Conservation (phyloP, 2,113 vertebrate genomes). For the Nicator chloris region DNA sequence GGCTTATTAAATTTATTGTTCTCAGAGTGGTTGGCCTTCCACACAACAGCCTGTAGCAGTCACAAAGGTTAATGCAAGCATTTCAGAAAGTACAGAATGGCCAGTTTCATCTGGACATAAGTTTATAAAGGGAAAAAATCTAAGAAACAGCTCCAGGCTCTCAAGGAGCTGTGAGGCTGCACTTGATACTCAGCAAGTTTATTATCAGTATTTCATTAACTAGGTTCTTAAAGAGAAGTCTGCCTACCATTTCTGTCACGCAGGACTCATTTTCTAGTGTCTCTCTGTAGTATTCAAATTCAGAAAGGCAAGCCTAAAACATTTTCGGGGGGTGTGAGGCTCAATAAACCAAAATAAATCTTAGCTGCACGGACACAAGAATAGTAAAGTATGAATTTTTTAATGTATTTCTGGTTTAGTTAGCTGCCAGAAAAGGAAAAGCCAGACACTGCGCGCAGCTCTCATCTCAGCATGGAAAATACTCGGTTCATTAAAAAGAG, state of each 20-base stretch:
- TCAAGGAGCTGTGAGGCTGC: not conserved
- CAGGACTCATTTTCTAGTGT: not conserved
- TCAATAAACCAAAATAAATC: not conserved
- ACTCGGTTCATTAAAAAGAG: not conserved
- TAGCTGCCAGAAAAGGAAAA: not conserved
- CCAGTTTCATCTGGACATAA: conserved; percentile 12
- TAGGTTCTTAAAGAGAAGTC: conserved; percentile 9
- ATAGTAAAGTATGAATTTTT: not conserved
- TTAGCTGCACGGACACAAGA: not conserved
- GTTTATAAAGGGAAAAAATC: not conserved
- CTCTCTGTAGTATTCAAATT: not conserved
- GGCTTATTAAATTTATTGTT: conserved; percentile 22
- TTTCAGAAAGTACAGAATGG: not conserved
- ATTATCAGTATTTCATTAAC: conserved; percentile 48
- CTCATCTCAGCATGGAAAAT: not conserved
- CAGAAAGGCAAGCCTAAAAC: not conserved
- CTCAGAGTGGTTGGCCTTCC: not conserved
- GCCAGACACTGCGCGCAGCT: not conserved
- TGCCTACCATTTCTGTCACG: not conserved
- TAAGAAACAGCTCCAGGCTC: conserved; percentile 12
- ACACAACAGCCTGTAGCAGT: not conserved
- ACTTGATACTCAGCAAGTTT: not conserved
- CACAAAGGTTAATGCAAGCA: not conserved
- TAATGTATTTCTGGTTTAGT: not conserved
- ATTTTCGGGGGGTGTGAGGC: not conserved